Conservation (phyloP, 2,888 invertebrate genomes). For the Tachystola acroxantha region DNA sequence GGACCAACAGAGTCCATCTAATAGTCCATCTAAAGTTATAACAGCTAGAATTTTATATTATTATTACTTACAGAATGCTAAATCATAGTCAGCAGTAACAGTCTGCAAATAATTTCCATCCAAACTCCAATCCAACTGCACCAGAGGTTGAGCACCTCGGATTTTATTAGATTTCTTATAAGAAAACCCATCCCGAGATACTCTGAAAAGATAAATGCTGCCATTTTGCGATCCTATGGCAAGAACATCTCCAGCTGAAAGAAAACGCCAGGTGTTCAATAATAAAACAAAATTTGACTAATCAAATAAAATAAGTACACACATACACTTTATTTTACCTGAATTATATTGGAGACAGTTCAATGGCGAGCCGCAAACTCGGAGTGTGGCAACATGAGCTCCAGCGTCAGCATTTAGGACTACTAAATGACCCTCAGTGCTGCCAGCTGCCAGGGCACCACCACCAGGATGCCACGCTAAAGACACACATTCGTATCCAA, state of each 20-base stretch:
- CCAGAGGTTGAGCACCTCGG: constrained; percentile 89
- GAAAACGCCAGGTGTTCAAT: too few relatives aligned
- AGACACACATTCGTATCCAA: constrained; percentile 92
- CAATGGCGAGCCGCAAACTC: constrained; percentile 92
- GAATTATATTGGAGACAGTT: constrained; percentile 93
- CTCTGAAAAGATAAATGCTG: constrained; percentile 83
- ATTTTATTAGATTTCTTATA: constrained; percentile 94
- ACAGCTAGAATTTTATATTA: too few relatives aligned
- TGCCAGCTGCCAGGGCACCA: constrained; percentile 91
- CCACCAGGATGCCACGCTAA: constrained; percentile 93
- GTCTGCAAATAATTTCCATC: constrained; percentile 93
- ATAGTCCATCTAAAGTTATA: too few relatives aligned
- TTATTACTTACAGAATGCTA: constrained; percentile 87
- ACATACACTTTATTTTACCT: constrained; percentile 79
- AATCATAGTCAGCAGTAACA: constrained; percentile 92
- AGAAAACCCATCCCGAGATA: constrained; percentile 92
- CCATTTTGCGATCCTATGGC: constrained; percentile 96
- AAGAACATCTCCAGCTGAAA: constrained; percentile 89
- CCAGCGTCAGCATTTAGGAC: constrained; percentile 93
- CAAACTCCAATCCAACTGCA: constrained; percentile 94
- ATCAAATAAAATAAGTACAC: too few relatives aligned
- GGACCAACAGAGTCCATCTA: too few relatives aligned
- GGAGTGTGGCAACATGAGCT: constrained; percentile 88
- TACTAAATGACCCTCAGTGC: constrained; percentile 92
- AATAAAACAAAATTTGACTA: too few relatives aligned